Percentiles rank a stretch among this genome's conserved stretches.
Evolutionary conservation across 1,140 invertebrate genomes (phyloP).

Genomic region (Solenopsis invicta): DNA sequence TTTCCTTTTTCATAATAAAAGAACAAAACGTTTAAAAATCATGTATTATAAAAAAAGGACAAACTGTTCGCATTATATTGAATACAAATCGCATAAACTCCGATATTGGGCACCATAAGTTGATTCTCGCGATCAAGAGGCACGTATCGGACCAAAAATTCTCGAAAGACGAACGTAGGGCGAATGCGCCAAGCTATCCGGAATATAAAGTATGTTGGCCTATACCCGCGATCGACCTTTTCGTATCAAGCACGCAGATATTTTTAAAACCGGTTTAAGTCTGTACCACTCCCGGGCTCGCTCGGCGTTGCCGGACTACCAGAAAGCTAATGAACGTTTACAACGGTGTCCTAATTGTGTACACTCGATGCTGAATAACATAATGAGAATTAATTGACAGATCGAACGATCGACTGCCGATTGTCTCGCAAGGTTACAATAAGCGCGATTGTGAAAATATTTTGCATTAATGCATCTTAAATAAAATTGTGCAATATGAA

Average conservation of each 20-base stretch:
- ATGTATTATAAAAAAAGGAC: background rate
- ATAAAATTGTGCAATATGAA: background rate
- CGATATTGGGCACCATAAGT: constrained; percentile 13
- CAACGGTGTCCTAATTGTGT: constrained; percentile 44
- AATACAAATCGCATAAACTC: constrained; percentile 34
- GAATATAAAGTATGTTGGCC: constrained; percentile 50
- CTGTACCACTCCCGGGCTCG: constrained; percentile 12
- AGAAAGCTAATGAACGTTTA: constrained; percentile 62
- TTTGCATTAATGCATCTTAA: background rate
- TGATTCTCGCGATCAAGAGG: constrained; percentile 27
- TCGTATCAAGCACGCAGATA: constrained; percentile 33
- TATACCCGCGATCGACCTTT: constrained; percentile 39
- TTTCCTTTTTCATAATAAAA: background rate
- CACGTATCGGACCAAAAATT: constrained; percentile 17
- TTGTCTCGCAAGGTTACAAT: background rate
- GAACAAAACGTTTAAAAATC: background rate
- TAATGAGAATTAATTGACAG: constrained; percentile 53
- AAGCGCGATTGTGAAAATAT: background rate
- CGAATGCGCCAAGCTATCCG: background rate
- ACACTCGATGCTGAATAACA: constrained; percentile 34
- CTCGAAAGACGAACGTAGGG: background rate
- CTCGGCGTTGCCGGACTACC: background rate
- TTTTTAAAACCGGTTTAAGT: constrained; percentile 59
- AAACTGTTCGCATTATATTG: background rate
- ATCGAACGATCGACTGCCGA: background rate